A percentile compares a stretch with the other conserved stretches of the same genome.
Conservation (phyloP, 2,797 vertebrate species). For the Enteromius trimaculatus region DNA sequence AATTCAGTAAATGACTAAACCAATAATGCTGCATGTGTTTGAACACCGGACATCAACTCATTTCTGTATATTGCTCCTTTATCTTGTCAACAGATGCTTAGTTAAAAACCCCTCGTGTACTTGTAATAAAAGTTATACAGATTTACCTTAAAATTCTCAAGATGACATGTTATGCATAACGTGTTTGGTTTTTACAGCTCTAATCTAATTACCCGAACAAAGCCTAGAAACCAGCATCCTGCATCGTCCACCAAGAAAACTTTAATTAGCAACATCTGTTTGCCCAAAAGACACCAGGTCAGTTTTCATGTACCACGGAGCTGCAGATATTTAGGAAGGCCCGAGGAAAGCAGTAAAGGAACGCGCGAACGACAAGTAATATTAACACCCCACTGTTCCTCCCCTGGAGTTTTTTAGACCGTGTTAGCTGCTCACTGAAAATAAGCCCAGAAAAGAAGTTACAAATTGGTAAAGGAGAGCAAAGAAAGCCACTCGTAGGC, state of each 20-base stretch:
- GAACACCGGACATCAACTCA: not conserved
- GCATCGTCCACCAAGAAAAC: not conserved
- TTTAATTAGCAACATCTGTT: constrained; percentile 7
- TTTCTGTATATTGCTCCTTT: not conserved
- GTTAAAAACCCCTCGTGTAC: not conserved
- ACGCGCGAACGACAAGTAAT: not conserved
- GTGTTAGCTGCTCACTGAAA: constrained; percentile 4
- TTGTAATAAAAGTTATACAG: not conserved
- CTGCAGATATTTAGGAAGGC: not conserved
- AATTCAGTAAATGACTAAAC: not conserved
- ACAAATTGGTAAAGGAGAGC: constrained; percentile 30
- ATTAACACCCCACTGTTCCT: constrained; percentile 18
- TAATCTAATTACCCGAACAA: constrained; percentile 14
- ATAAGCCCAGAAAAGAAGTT: constrained; percentile 4
- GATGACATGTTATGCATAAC: not conserved
- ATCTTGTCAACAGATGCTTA: not conserved
- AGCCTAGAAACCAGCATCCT: not conserved
- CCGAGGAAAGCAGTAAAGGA: constrained; percentile 4
- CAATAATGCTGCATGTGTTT: not conserved
- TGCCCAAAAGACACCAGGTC: constrained; percentile 31
- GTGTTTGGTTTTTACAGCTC: not conserved
- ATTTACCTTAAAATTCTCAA: constrained; percentile 7
- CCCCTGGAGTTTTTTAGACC: constrained; percentile 14
- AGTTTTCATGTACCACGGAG: not conserved
- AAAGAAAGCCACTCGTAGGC: not conserved